Base-by-base conservation (phyloP, 2,888 invertebrate genomes). In the Coecobrya sp. region DNA sequence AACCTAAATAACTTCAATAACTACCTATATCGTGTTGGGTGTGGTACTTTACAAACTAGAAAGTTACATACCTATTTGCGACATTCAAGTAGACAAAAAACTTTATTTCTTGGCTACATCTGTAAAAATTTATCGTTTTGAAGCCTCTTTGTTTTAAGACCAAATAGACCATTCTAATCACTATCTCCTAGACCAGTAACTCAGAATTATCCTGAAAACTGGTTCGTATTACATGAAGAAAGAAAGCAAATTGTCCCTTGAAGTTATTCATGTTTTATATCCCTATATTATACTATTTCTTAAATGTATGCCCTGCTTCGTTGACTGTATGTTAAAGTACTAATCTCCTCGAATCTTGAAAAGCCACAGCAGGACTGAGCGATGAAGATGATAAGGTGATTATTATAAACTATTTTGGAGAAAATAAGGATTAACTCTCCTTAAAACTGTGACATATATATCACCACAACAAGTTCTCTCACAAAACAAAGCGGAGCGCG, bases 151-250 rank as follows among this genome's bases (percentile, higher is more conserved):
- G 45, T 84, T 84, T 42, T 65, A 13, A 84, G 45, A 65, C 65
- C 25, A 84, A 49, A 86, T 70, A 49, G 86, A 70, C 42, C 42
- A 30, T 70, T 70, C 19, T 19, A 52, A 68, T 86, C 27, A 30
- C 86, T 16, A 7, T 52, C 30, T 68, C 27, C 49, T 11, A n/a
- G 19, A 52, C 70, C 52, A 49, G 52, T 86, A 86, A 70, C 27
- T 86, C 70, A 86, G 86, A 49, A 86, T 86, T 86, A 86, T 70
- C 84, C 11, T 49, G n/a, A 5, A 86, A 70, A 70, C 70, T 49
- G 49, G 30, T 30, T 4, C 49, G 30, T 49, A n/a, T 65, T 81
- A 55, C 27, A 13, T 8, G 30, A 19, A 59, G 30, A 27, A 19
- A 59, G 30, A 52, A 55, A 59, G 81, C 59, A 59, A 81, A 81